Evolutionary conservation across 2,888 invertebrate species (phyloP), one percentile per base, ranked within the genome.

Genomic region (Drepanosiphum platanoidis): DNA sequence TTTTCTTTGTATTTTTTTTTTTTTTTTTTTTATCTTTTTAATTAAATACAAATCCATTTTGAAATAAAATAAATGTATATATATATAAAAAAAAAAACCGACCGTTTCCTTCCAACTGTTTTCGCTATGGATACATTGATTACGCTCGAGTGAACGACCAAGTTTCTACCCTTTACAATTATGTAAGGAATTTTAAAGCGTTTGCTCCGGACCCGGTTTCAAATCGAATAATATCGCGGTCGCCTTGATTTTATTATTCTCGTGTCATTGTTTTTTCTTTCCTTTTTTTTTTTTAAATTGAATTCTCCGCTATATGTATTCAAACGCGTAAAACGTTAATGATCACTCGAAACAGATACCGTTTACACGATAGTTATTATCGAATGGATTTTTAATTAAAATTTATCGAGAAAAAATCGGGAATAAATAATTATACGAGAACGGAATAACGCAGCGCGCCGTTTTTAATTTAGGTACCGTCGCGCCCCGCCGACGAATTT

Each of bases 11-110:
- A 9, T 36, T 64, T 78, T 78, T 30, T 9, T 46, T 15, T 79
- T 42, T 9, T 36, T 46, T 61, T 52, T 80, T 36, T 52, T 70
- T 36, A 30, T 80, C 68, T 52, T 70, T 80, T 80, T 58, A 80
- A 80, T 80, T 80, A 70, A 80, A 80, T 58, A 71, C 58, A 58
- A 70, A 70, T 70, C 36, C 70, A 52, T 70, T 80, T 70, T 13
- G 34, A 58, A 27, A 80, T 36, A 58, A 80, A 80, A 36, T 5
- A 61, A 61, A 27, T 61, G 30, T 64, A 64, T 3, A 64, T 30
- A 9, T 64, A 64, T 61, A 27, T 27, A 27, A 78, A 30, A 27
- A 58, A 52, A 13, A 46, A 36, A 77, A 77, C 39, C 11, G 36
- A 39, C 39, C 30, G 58, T 80, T 80, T 70, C 68, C 4, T 66